Conservation (phyloP, 1,140 invertebrate species). For the Cherax quadricarinatus region DNA sequence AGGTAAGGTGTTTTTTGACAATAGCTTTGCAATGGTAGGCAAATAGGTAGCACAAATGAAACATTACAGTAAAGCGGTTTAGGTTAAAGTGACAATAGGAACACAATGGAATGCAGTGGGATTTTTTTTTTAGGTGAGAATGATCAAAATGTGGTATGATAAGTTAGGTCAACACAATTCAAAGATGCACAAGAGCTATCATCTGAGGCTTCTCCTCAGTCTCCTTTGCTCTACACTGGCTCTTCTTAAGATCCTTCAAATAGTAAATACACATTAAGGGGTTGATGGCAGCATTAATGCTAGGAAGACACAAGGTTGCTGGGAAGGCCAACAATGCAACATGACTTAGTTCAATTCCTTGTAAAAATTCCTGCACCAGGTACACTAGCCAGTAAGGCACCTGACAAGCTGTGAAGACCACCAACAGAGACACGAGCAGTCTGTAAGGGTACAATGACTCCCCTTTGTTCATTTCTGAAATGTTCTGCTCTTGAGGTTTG, state of each 20-base stretch:
- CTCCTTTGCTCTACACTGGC: not conserved
- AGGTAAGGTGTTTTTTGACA: too few species aligned
- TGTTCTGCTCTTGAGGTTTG: not conserved
- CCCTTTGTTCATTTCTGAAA: not conserved
- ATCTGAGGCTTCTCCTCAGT: not conserved
- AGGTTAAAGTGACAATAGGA: too few species aligned
- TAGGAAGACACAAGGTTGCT: not conserved
- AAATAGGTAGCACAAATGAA: too few species aligned
- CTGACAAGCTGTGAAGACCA: not conserved
- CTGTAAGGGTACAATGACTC: not conserved
- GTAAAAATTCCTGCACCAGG: conserved; percentile 1
- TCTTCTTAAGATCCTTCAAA: not conserved
- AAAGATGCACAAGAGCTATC: not conserved
- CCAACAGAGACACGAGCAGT: not conserved
- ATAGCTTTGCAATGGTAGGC: too few species aligned
- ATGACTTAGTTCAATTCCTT: not conserved
- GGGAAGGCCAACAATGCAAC: not conserved
- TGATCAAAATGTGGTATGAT: too few species aligned
- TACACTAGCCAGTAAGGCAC: conserved; percentile 3
- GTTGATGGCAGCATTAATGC: not conserved
- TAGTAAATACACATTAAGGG: not conserved
- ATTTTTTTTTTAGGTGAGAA: too few species aligned
- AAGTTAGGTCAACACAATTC: not conserved
- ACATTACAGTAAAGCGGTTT: too few species aligned
- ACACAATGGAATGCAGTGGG: too few species aligned